phyloP scores from a whole-genome alignment of 2,888 invertebrate species.

The Leptopilina myrica region DNA sequence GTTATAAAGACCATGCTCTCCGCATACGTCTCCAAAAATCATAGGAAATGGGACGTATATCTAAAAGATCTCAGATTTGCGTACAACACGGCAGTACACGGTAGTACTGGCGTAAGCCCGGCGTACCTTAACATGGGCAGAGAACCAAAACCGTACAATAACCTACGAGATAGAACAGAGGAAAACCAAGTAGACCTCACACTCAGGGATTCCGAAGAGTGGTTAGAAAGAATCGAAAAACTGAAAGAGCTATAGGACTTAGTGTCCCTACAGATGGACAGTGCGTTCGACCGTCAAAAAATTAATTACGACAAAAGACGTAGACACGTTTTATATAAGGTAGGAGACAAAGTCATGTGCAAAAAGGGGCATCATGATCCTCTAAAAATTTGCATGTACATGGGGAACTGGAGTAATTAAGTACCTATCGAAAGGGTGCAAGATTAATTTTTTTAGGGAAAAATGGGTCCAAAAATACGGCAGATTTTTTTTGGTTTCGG shows the following conservation, averaged over 20 bases:
- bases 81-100: too few species aligned
- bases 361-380: neutral
- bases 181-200: neutral
- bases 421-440: too few species aligned
- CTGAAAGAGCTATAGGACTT: neutral
- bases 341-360: neutral
- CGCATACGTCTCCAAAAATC: neutral
- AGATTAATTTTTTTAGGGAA: too few species aligned
- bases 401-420: too few species aligned
- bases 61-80: too few species aligned
- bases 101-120: too few species aligned
- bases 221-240: neutral
- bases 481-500: too few species aligned
- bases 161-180: neutral
- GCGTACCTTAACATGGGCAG: neutral
- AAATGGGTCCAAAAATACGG: too few species aligned
- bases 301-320: neutral
- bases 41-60: neutral
- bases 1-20: neutral
- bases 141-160: neutral
- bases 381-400: too few species aligned
- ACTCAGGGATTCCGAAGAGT: neutral
- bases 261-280: neutral
- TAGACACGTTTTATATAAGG: neutral
- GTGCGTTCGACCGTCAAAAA: neutral